Conservation (phyloP, 2,797 vertebrate genomes). For the Mycteria americana region DNA sequence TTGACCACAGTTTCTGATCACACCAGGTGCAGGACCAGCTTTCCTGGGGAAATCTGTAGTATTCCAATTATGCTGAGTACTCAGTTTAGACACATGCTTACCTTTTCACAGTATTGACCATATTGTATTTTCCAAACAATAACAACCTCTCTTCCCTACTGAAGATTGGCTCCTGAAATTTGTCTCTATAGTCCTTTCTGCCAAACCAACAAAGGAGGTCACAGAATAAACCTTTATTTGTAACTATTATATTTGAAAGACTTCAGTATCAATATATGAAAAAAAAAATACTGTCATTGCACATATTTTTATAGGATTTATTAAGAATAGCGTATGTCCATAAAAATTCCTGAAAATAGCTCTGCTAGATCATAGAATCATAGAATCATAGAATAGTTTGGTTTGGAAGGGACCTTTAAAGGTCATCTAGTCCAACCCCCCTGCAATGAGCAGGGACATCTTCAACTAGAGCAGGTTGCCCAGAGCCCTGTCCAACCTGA, state of each 20-base stretch:
- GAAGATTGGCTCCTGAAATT: constrained; percentile 58
- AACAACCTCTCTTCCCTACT: constrained; percentile 45
- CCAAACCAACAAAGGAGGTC: background rate
- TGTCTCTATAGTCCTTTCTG: constrained; percentile 42
- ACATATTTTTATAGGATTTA: background rate
- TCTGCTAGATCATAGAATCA: constrained; percentile 4
- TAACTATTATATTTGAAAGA: constrained; percentile 31
- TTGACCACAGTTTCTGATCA: background rate
- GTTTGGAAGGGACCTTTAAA: no score
- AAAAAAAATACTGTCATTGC: background rate
- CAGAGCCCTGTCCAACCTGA: no score
- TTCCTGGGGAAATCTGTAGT: background rate
- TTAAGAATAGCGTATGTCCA: background rate
- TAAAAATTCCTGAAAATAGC: background rate
- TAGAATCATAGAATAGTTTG: no score
- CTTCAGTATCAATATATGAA: background rate
- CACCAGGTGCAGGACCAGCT: background rate
- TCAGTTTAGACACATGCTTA: background rate
- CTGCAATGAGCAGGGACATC: no score
- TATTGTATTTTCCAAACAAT: constrained; percentile 47
- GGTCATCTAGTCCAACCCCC: no score
- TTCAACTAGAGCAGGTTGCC: no score
- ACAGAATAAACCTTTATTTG: constrained; percentile 37
- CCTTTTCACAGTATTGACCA: constrained; percentile 2
- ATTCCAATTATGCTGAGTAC: constrained; percentile 5